A percentile compares a stretch with the other conserved stretches of the same genome.
These are phyloP conservation scores for Drosophila serrata DNA, from an alignment of 1,140 invertebrate genomes.

Conservation along the genomic window DNA sequence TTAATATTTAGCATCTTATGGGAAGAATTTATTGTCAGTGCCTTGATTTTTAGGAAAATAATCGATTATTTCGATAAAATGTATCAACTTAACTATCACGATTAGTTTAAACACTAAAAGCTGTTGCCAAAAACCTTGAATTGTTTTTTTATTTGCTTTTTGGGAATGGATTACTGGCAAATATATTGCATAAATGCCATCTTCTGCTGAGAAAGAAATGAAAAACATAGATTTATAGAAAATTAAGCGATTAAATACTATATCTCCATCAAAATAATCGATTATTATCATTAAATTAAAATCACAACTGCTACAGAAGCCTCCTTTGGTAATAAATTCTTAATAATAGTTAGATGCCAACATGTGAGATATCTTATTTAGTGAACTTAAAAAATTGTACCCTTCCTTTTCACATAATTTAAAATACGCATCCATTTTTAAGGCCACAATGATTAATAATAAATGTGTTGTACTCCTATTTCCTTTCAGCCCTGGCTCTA, in stretches of 20 bases:
- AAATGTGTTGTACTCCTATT: slow-evolving; percentile 28
- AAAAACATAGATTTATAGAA: background rate
- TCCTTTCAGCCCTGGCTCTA: slow-evolving; percentile 95
- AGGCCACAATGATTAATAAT: background rate
- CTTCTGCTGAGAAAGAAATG: background rate
- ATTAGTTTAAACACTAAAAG: background rate
- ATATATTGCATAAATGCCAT: background rate
- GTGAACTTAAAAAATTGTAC: too few relatives aligned
- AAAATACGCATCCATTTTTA: background rate
- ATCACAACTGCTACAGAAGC: background rate
- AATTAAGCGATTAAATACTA: background rate
- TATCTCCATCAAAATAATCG: too few relatives aligned
- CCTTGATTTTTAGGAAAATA: background rate
- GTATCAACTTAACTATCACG: accelerated
- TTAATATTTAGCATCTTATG: too few relatives aligned
- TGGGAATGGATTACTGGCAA: background rate
- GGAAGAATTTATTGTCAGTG: background rate
- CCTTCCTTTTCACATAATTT: background rate
- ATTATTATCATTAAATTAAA: background rate
- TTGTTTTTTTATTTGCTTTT: background rate
- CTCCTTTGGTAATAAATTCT: background rate
- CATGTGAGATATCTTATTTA: background rate
- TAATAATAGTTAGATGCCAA: background rate
- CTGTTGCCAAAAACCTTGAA: background rate
- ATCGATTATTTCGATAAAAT: background rate